A percentile compares a stretch with the other conserved stretches of the same genome.
phyloP scores from a whole-genome alignment of 2,888 invertebrate species.

The Siphlonurus alternatus region DNA sequence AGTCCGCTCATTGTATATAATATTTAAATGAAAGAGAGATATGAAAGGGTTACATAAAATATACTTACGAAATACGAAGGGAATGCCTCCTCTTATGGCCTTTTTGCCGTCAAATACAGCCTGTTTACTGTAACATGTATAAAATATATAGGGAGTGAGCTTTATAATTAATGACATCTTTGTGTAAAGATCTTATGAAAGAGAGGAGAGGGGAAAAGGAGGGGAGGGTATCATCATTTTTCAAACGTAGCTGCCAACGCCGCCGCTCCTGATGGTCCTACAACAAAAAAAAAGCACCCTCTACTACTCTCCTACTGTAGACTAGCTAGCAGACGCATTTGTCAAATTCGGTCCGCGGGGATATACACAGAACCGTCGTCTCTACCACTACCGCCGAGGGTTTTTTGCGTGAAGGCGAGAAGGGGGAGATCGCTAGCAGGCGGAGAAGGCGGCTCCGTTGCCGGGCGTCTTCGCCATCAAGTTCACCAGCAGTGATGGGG shows the following conservation, averaged over 20 bases:
- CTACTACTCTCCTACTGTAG: too few relatives aligned
- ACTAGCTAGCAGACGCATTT: not conserved
- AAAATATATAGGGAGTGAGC: slow-evolving; percentile 12
- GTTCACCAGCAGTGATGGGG: too few relatives aligned
- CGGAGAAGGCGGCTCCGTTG: too few relatives aligned
- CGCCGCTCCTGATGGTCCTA: too few relatives aligned
- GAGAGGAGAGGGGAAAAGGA: not conserved
- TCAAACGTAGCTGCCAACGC: too few relatives aligned
- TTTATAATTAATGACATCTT: not conserved
- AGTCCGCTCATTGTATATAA: too few relatives aligned
- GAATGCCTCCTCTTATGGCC: slow-evolving; percentile 91
- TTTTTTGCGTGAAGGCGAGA: not conserved
- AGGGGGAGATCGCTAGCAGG: not conserved
- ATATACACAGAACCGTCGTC: not conserved
- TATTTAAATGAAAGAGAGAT: too few relatives aligned
- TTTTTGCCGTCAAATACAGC: slow-evolving; percentile 93
- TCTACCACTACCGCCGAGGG: not conserved
- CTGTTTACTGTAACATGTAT: slow-evolving; percentile 57
- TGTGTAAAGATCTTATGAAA: not conserved
- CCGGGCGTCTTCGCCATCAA: too few relatives aligned
- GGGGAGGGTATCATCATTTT: not conserved
- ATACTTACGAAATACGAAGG: slow-evolving; percentile 91
- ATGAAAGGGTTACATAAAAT: not conserved
- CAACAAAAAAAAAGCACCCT: not conserved
- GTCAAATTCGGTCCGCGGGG: not conserved